Conservation (phyloP, 2,113 vertebrate genomes). For the Strix uralensis region DNA sequence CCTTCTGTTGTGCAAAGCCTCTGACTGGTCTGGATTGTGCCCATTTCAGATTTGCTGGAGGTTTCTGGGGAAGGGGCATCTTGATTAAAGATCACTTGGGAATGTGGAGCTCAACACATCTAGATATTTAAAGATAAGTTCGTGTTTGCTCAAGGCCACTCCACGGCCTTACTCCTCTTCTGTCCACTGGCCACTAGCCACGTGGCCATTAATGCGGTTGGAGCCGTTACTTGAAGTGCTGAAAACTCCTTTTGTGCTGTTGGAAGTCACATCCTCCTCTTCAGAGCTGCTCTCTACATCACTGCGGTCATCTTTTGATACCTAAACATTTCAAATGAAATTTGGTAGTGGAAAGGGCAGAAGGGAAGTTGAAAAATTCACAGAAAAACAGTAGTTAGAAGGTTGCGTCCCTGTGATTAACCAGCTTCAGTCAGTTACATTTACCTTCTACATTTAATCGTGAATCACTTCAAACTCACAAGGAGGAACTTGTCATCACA, state of each 20-base stretch:
- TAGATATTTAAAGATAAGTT: conserved; percentile 55
- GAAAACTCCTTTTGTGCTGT: conserved; percentile 62
- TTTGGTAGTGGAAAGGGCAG: background rate
- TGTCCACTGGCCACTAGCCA: conserved; percentile 70
- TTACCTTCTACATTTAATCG: background rate
- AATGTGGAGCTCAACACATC: conserved; percentile 56
- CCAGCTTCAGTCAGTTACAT: background rate
- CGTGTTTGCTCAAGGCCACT: conserved; percentile 19
- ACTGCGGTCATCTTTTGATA: conserved; percentile 93
- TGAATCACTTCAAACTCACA: background rate
- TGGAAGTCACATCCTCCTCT: conserved; percentile 77
- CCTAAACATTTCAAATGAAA: conserved; percentile 64
- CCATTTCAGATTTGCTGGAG: conserved; percentile 2
- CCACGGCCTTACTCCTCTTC: conserved; percentile 65
- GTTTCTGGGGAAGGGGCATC: conserved; percentile 38
- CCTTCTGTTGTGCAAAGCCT: conserved; percentile 26
- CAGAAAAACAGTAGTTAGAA: background rate
- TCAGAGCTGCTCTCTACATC: conserved; percentile 97
- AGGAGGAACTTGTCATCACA: background rate
- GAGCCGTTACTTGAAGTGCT: conserved; percentile 76
- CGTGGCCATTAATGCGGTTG: conserved; percentile 87
- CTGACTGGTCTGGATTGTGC: background rate
- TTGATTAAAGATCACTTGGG: conserved; percentile 65
- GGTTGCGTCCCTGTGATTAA: background rate
- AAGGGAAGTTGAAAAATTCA: background rate